Conservation (phyloP, 1,140 invertebrate species). For the Drosophila seguyi region DNA sequence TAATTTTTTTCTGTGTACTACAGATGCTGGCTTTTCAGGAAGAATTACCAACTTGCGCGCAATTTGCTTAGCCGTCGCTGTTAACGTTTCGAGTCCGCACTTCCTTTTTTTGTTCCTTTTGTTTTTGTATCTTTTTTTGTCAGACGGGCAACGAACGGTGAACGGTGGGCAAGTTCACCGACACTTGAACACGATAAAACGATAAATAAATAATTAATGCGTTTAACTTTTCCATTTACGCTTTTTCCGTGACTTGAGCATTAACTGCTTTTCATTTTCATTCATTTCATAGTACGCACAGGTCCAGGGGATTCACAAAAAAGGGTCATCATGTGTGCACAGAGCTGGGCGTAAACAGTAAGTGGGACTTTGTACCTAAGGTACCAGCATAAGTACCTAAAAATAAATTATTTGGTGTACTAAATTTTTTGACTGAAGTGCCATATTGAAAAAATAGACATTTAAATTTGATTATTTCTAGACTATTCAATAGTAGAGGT, state of each 20-base stretch:
- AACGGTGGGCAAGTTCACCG: constrained; percentile 69
- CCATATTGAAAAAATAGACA: no score
- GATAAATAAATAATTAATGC: constrained; percentile 85
- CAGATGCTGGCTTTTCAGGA: constrained; percentile 52
- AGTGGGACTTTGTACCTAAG: not conserved
- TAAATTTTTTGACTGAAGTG: no score
- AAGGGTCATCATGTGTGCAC: constrained; percentile 24
- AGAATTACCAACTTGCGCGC: constrained; percentile 66
- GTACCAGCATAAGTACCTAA: not conserved
- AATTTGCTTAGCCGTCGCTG: constrained; percentile 74
- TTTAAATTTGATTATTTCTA: no score
- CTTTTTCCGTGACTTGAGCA: constrained; percentile 84
- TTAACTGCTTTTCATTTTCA: constrained; percentile 83
- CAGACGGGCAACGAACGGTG: constrained; percentile 35
- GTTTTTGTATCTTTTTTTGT: constrained; percentile 36
- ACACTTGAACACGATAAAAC: constrained; percentile 82
- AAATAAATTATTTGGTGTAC: not conserved
- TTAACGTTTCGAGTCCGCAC: constrained; percentile 43
- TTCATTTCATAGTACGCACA: constrained; percentile 69
- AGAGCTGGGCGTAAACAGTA: not conserved
- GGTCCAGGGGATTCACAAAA: constrained; percentile 31
- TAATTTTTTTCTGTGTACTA: not conserved
- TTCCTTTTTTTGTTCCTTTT: constrained; percentile 35
- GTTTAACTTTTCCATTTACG: constrained; percentile 84
- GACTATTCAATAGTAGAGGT: no score